A percentile compares a stretch with the other conserved stretches of the same genome.
Conservation (phyloP, 2,888 invertebrate species). For the Agapostemon virescens region DNA sequence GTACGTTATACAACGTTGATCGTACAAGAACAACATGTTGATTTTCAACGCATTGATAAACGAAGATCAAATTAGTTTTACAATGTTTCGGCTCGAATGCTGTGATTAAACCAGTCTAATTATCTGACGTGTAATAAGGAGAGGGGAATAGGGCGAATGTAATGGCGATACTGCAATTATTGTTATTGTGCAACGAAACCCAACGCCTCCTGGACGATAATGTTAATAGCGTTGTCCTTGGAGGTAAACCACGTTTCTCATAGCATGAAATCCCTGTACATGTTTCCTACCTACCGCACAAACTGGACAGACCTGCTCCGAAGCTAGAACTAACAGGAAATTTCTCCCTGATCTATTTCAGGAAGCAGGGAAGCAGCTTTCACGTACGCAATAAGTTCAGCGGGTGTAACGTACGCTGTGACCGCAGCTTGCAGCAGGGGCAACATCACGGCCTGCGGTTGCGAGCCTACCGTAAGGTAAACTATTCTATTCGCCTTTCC, state of each 20-base stretch:
- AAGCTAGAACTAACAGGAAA: conserved; percentile 53
- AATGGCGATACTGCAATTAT: not conserved
- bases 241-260: conserved; percentile 26
- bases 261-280: conserved; percentile 43
- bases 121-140: too few species aligned
- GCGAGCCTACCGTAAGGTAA: conserved; percentile 81
- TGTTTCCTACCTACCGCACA: conserved; percentile 36
- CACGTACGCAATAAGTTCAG: conserved; percentile 95
- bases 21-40: not conserved
- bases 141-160: not conserved
- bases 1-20: too few species aligned
- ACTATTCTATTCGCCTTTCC: conserved; percentile 9
- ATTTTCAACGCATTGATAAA: not conserved
- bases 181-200: not conserved
- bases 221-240: conserved; percentile 15
- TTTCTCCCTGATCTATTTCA: conserved; percentile 79
- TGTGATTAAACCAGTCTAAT: too few species aligned
- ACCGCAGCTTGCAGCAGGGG: conserved; percentile 96
- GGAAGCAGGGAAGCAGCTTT: conserved; percentile 96
- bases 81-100: too few species aligned
- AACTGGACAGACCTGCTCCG: conserved; percentile 56
- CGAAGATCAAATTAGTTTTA: too few species aligned
- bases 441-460: conserved; percentile 92
- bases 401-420: conserved; percentile 94
- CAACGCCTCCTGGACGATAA: not conserved